phyloP scores from a whole-genome alignment of 2,797 vertebrate species.

The Sebastes diploproa region DNA sequence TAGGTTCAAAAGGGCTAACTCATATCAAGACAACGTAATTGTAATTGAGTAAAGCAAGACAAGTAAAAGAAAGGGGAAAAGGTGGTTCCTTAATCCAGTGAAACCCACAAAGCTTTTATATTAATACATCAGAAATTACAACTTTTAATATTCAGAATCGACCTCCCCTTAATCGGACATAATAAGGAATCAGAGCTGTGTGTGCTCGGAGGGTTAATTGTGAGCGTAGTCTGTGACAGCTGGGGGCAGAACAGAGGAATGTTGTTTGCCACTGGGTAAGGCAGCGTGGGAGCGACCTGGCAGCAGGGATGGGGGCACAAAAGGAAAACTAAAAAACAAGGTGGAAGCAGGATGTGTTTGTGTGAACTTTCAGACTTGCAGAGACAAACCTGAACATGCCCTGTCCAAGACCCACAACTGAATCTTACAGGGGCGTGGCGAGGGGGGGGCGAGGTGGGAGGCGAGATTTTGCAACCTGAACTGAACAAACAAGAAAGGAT shows the following conservation, averaged over 20 bases:
- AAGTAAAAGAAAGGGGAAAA: neutral
- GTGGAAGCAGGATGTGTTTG: conserved; percentile 49
- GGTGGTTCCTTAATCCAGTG: neutral
- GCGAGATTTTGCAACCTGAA: conserved; percentile 4
- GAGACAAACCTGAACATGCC: conserved; percentile 69
- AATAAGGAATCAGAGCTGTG: neutral
- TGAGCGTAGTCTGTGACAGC: conserved; percentile 39
- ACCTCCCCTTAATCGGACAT: neutral
- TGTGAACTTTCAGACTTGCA: conserved; percentile 48
- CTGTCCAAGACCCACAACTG: conserved; percentile 18
- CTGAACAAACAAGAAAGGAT: conserved; percentile 11
- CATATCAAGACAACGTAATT: neutral
- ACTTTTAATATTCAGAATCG: neutral
- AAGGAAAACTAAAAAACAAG: conserved; percentile 47
- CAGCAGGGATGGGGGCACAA: conserved; percentile 47
- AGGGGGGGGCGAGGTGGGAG: too few species aligned
- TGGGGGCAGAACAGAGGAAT: conserved; percentile 70
- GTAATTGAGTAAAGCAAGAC: neutral
- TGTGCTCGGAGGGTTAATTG: conserved; percentile 49
- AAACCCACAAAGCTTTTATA: neutral
- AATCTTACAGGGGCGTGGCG: conserved; percentile 5
- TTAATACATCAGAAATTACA: neutral
- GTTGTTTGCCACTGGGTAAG: conserved; percentile 73
- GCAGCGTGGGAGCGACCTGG: conserved; percentile 67
- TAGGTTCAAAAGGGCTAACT: neutral